phyloP scores from a whole-genome alignment of 2,113 vertebrate species.

The Otocyon megalotis region DNA sequence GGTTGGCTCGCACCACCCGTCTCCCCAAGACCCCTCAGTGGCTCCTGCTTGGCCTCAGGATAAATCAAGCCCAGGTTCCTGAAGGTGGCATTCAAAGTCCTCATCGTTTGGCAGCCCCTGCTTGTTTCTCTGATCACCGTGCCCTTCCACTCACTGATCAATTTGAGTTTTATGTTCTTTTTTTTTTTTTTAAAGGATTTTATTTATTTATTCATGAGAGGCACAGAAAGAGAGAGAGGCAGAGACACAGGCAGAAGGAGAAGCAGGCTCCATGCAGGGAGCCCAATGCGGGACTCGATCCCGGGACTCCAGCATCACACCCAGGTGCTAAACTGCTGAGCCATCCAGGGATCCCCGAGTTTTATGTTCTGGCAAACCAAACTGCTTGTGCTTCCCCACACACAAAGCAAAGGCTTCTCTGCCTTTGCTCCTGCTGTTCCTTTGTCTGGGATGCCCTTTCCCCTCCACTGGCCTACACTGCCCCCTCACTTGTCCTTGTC shows the following conservation, averaged over 20 bases:
- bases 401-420: not conserved
- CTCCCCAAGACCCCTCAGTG: slow-evolving; percentile 48
- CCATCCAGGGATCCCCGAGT: not conserved
- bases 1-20: not conserved
- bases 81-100: not conserved
- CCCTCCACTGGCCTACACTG: not conserved
- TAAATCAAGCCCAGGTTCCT: slow-evolving; percentile 59
- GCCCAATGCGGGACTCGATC: too few species aligned
- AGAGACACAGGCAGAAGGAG: too few species aligned
- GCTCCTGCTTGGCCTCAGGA: slow-evolving; percentile 27
- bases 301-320: too few species aligned
- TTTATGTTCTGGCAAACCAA: slow-evolving; percentile 46
- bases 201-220: too few species aligned
- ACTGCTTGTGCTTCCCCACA: slow-evolving; percentile 19
- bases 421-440: not conserved
- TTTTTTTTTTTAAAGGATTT: too few species aligned
- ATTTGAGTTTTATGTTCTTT: slow-evolving; percentile 49
- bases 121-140: slow-evolving; percentile 19
- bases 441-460: slow-evolving; percentile 28
- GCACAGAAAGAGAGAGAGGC: too few species aligned
- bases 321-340: too few species aligned
- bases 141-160: not conserved
- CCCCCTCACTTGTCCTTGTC: not conserved
- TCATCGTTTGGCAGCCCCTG: slow-evolving; percentile 36
- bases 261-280: too few species aligned